Evolutionary conservation across 1,140 invertebrate species (phyloP).

Genomic region (Bathynomus jamesi): DNA sequence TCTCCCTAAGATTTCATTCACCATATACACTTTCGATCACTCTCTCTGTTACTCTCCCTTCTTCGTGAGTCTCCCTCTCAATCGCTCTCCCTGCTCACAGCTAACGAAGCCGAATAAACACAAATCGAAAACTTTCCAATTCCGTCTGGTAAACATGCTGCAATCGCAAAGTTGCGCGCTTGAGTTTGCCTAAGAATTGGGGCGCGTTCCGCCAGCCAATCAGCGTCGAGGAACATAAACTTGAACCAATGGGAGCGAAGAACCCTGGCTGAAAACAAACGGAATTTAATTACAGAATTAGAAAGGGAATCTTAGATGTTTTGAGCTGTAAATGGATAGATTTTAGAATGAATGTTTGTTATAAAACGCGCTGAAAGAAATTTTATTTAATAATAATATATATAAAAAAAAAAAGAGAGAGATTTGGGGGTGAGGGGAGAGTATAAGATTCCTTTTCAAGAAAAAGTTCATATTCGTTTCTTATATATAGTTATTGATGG

Average conservation of each 20-base stretch:
- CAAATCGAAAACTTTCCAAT: slow-evolving; percentile 6
- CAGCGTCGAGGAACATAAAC: slow-evolving; percentile 6
- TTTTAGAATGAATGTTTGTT: neutral
- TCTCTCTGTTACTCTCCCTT: neutral
- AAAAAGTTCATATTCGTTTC: too few species aligned
- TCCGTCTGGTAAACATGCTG: neutral
- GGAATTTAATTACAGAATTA: slow-evolving; percentile 23
- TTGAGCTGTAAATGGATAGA: slow-evolving; percentile 9
- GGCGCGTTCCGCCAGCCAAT: slow-evolving; percentile 5
- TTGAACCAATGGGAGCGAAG: slow-evolving; percentile 8
- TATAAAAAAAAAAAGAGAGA: too few species aligned
- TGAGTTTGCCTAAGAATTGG: slow-evolving; percentile 16
- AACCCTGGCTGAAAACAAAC: slow-evolving; percentile 12
- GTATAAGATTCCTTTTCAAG: too few species aligned
- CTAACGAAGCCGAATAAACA: slow-evolving; percentile 13
- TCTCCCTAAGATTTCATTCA: neutral
- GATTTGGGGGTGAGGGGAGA: too few species aligned
- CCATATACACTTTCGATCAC: neutral
- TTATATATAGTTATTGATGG: too few species aligned
- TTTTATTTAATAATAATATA: neutral
- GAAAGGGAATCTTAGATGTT: slow-evolving; percentile 14
- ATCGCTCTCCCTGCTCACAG: neutral
- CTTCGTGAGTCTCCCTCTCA: neutral
- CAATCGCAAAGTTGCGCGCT: slow-evolving; percentile 9
- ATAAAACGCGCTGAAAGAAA: neutral